Percentiles rank a stretch among this genome's conserved stretches.
Evolutionary conservation across 2,888 invertebrate species (phyloP).

Genomic region (Nomada flava): DNA sequence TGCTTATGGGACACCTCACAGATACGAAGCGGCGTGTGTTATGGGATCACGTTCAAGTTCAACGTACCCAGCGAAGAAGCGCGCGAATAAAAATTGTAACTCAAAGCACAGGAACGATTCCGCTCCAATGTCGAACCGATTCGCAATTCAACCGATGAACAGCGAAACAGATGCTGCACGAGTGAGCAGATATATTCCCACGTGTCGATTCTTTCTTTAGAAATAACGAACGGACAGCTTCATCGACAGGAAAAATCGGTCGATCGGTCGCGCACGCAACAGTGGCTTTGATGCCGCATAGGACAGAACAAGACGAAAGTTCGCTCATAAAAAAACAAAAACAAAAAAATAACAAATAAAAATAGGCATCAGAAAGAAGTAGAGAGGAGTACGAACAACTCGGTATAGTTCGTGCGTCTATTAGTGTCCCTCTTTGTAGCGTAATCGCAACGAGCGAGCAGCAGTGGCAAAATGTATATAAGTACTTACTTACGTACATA

Average conservation of each 20-base stretch:
- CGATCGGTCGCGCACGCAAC: slow-evolving; percentile 32
- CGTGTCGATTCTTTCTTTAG: slow-evolving; percentile 46
- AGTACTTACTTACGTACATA: too few species aligned
- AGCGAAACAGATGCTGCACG: not conserved
- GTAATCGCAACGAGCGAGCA: not conserved
- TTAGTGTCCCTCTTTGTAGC: not conserved
- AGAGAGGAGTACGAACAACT: not conserved
- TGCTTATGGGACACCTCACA: not conserved
- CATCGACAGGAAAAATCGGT: slow-evolving; percentile 25
- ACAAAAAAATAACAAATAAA: not conserved
- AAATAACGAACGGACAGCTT: not conserved
- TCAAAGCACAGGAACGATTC: slow-evolving; percentile 6
- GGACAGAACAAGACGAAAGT: not conserved
- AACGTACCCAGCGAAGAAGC: slow-evolving; percentile 40
- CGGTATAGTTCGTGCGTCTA: not conserved
- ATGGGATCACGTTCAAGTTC: slow-evolving; percentile 51
- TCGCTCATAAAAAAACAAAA: not conserved
- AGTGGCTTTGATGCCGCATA: not conserved
- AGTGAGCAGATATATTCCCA: slow-evolving; percentile 31
- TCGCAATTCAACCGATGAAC: slow-evolving; percentile 6
- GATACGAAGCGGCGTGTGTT: not conserved
- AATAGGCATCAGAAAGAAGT: too few species aligned
- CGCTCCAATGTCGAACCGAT: not conserved
- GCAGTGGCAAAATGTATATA: too few species aligned
- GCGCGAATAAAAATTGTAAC: slow-evolving; percentile 40